These are phyloP conservation scores for Orchesellides sinensis DNA, from an alignment of 2,888 invertebrate genomes.

Conservation along the genomic window DNA sequence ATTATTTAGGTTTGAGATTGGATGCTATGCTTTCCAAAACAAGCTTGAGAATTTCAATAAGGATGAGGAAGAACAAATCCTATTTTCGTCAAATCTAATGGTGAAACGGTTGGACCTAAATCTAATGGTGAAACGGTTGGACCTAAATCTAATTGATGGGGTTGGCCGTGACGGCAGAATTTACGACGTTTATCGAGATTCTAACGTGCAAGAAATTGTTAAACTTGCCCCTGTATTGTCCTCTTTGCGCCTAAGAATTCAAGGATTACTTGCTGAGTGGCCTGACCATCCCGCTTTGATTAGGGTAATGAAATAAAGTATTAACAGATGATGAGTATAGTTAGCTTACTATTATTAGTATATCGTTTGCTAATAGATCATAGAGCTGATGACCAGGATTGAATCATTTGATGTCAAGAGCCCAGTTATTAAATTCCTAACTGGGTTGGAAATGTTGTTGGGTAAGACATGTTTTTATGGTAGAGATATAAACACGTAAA, in stretches of 20 bases:
- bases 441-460: slow-evolving; percentile 92
- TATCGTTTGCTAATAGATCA: slow-evolving; percentile 55
- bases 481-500: background rate
- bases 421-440: slow-evolving; percentile 91
- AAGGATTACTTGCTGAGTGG: slow-evolving; percentile 86
- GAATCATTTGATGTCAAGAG: slow-evolving; percentile 85
- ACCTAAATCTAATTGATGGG: slow-evolving; percentile 27
- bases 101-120: slow-evolving; percentile 29
- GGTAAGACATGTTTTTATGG: slow-evolving; percentile 80
- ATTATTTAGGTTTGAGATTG: slow-evolving; percentile 70
- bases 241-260: slow-evolving; percentile 81
- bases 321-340: background rate
- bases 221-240: slow-evolving; percentile 85
- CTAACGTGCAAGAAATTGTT: slow-evolving; percentile 87
- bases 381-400: slow-evolving; percentile 74
- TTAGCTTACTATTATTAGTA: slow-evolving; percentile 77
- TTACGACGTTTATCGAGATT: slow-evolving; percentile 89
- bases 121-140: slow-evolving; percentile 30
- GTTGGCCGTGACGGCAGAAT: slow-evolving; percentile 55
- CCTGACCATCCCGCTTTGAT: slow-evolving; percentile 92
- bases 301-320: slow-evolving; percentile 79
- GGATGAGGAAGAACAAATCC: slow-evolving; percentile 67
- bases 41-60: slow-evolving; percentile 30
- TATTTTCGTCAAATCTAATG: slow-evolving; percentile 66
- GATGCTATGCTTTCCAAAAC: slow-evolving; percentile 58